phyloP scores from a whole-genome alignment of 2,797 vertebrate genomes.

The Menidia menidia region DNA sequence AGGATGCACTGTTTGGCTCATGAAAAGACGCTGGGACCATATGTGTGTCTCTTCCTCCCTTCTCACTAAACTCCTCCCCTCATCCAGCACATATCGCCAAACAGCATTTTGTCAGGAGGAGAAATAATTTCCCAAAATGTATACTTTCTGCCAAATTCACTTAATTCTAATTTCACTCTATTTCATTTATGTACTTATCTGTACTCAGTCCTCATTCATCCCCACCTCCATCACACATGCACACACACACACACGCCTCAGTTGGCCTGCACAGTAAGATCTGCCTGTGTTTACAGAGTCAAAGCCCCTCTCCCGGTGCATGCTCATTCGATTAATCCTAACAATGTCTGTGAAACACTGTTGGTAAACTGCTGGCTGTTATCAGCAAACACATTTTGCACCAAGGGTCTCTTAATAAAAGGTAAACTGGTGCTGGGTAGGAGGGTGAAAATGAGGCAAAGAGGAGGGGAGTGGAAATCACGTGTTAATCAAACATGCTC shows the following conservation, averaged over 20 bases:
- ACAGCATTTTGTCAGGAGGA: slow-evolving; percentile 40
- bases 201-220: slow-evolving; percentile 19
- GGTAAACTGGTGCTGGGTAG: slow-evolving; percentile 62
- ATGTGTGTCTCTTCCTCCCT: slow-evolving; percentile 34
- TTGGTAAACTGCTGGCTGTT: slow-evolving; percentile 75
- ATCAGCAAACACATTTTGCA: slow-evolving; percentile 78
- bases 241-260: slow-evolving; percentile 20
- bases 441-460: slow-evolving; percentile 26
- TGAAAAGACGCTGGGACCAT: slow-evolving; percentile 54
- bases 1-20: slow-evolving; percentile 67
- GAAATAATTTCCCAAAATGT: slow-evolving; percentile 61
- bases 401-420: slow-evolving; percentile 73
- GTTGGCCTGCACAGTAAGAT: slow-evolving; percentile 54
- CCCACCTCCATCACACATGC: neutral
- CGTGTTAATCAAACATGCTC: slow-evolving; percentile 65
- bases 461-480: slow-evolving; percentile 42
- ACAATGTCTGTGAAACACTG: slow-evolving; percentile 73
- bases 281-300: slow-evolving; percentile 74
- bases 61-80: slow-evolving; percentile 42
- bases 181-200: slow-evolving; percentile 56
- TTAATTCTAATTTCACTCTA: slow-evolving; percentile 63
- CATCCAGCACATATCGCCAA: slow-evolving; percentile 34
- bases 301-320: slow-evolving; percentile 61
- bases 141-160: slow-evolving; percentile 60
- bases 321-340: slow-evolving; percentile 75